phyloP scores from a whole-genome alignment of 2,888 invertebrate species.

The Empis livida region DNA sequence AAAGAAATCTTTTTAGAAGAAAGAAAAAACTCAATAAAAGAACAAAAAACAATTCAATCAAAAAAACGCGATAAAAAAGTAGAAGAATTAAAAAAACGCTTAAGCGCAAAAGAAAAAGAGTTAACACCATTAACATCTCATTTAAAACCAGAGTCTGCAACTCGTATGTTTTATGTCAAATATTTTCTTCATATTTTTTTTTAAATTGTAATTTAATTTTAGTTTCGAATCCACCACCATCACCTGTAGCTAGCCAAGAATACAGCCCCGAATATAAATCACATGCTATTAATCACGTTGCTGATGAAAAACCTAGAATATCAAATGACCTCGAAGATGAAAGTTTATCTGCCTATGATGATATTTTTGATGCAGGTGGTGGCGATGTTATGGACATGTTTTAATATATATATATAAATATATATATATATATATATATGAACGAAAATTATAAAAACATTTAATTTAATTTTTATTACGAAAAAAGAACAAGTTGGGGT shows the following conservation, averaged over 20 bases:
- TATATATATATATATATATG: too few species aligned
- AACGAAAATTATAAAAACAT: too few species aligned
- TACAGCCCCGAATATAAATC: conserved; percentile 52
- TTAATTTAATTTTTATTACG: too few species aligned
- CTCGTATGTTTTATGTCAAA: conserved; percentile 11
- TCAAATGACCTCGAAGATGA: conserved; percentile 22
- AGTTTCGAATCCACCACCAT: conserved; percentile 62
- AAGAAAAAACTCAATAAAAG: conserved; percentile 42
- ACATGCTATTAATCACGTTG: conserved; percentile 32
- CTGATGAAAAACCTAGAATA: conserved; percentile 13
- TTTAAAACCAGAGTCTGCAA: conserved; percentile 21
- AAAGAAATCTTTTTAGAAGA: conserved; percentile 57
- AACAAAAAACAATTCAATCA: conserved; percentile 42
- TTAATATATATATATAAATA: too few species aligned
- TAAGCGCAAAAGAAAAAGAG: conserved; percentile 35
- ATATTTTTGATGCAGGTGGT: conserved; percentile 59
- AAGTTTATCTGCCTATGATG: conserved; percentile 43
- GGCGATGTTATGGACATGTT: conserved; percentile 53
- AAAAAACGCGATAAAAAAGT: conserved; percentile 49
- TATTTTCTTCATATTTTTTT: neutral
- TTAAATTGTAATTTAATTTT: conserved; percentile 4
- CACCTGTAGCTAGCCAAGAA: conserved; percentile 61
- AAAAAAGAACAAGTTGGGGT: too few species aligned
- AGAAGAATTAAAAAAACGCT: conserved; percentile 50
- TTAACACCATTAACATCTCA: conserved; percentile 23